Percentiles rank a stretch among this genome's conserved stretches.
These are phyloP conservation scores for Cylindroiulus punctatus DNA, from an alignment of 2,888 invertebrate genomes.

Conservation along the genomic window DNA sequence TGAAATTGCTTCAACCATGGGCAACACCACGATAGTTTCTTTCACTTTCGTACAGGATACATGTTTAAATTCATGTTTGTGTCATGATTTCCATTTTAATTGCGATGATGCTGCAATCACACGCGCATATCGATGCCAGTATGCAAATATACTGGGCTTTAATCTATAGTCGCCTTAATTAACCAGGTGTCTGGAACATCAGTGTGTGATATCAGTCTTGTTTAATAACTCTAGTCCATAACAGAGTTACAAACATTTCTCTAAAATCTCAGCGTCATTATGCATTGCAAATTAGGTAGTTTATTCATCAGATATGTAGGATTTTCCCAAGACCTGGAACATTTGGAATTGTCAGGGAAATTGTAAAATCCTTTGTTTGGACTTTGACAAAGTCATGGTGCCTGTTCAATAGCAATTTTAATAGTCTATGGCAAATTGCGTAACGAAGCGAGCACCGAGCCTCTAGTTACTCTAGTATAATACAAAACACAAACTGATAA, in stretches of 20 bases:
- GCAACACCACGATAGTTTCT: neutral
- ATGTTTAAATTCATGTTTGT: neutral
- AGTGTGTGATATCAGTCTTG: neutral
- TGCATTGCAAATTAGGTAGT: too few relatives aligned
- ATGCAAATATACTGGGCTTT: neutral
- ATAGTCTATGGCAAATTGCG: too few relatives aligned
- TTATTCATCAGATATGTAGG: too few relatives aligned
- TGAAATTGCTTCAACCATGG: constrained; percentile 7
- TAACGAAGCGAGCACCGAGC: too few relatives aligned
- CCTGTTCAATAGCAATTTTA: too few relatives aligned
- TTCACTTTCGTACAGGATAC: neutral
- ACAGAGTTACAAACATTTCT: neutral
- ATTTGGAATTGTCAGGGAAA: too few relatives aligned
- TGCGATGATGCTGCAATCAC: neutral
- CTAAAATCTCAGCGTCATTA: neutral
- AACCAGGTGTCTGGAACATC: neutral
- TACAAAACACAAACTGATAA: too few relatives aligned
- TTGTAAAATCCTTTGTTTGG: too few relatives aligned
- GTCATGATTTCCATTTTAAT: neutral
- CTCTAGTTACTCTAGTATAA: too few relatives aligned
- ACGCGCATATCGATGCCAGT: neutral
- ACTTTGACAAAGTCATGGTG: too few relatives aligned
- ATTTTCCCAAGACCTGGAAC: too few relatives aligned
- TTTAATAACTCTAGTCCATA: neutral
- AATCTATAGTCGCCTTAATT: neutral